Base-by-base conservation (phyloP, 2,888 invertebrate species). In the Scaptomyza flava region DNA sequence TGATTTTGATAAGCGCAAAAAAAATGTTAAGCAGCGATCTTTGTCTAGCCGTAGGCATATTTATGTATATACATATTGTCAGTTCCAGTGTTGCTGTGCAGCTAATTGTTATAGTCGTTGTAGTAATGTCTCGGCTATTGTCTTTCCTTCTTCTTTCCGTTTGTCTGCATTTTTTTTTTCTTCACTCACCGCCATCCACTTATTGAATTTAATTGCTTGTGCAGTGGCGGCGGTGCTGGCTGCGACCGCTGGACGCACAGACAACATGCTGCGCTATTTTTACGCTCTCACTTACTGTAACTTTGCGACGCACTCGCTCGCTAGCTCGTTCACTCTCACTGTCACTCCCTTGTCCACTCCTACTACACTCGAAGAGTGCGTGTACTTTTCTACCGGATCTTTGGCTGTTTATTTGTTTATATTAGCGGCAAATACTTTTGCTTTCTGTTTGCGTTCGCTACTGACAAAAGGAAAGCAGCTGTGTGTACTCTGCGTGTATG, bases 131-230 rank as follows among this genome's bases (percentile, higher is more conserved):
- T 46, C n/a, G 30, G 36, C 68, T 68, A 68, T 75, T 79, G 82
- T 81, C 72, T 69, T 59, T 79, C 57, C 33, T 56, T 51, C 41
- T 64, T 61, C 59, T 66, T 60, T 70, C 50, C 27, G 57, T 79
- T 78, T 66, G 74, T 81, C 68, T 69, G 68, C 81, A 67, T 77
- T 62, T 56, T 79, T 56, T 79, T 77, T 14, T 70, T 59, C 75
- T 74, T 78, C 76, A 73, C 69, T 77, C 70, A 61, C 76, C 60
- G 60, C 64, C 75, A 62, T 68, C 73, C 84, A 86, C 81, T 82
- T 83, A 86, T 86, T 83, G 81, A 83, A 88, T 83, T 82, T 82
- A 82, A 87, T 82, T 87, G 86, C 84, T 74, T 82, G 56, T 71
- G 83, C 70, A 64, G 73, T 68, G 64, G 56, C 60, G 45, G 34